Evolutionary conservation across 2,888 invertebrate species (phyloP), one percentile per base, ranked within the genome.

Genomic region (Trissonchulus sp.): DNA sequence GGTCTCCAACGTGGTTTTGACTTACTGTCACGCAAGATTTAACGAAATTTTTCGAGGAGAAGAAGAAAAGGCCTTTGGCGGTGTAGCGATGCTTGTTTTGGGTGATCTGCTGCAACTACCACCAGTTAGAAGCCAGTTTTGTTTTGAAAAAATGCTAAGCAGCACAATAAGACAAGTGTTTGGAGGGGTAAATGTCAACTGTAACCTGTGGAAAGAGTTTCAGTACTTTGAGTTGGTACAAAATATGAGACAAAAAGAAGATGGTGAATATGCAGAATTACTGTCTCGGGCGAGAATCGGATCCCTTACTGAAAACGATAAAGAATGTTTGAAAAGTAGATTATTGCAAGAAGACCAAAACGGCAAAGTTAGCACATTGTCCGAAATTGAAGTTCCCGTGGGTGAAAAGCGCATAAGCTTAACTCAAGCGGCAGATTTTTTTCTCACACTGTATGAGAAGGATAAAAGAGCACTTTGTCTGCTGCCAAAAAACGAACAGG

Each of bases 171-270:
- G 15, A 2, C 2, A 69, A 34, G 15, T 33, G 8, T 33, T 33
- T 33, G n/a, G n/a, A 30, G 31, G 33, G 2, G 69, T 33, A 3
- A 3, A 30, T 69, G 8, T n/a, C 3, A 69, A 15, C 8, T n/a
- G 3, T 15, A 28, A 65, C 8, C 35, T 34, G 33, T 69, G 69
- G 69, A 69, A 8, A 8, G 8, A 33, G n/a, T 69, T 69, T 33
- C 2, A 8, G 3, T 33, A 33, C 69, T 8, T 3, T 30, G 69
- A 69, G 33, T n/a, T 69, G 2, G 33, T 33, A 3, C 3, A 30
- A n/a, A 69, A 69, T n/a, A 30, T 33, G 35, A 69, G 69, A 34
- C 69, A 69, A 34, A 3, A n/a, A 8, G 69, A 34, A 30, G 69
- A 69, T 34, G 2, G 15, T 2, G 35, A 23, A 33, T 69, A 33